Evolutionary conservation across 2,888 invertebrate genomes (phyloP).

Genomic region (Plebejus argus): DNA sequence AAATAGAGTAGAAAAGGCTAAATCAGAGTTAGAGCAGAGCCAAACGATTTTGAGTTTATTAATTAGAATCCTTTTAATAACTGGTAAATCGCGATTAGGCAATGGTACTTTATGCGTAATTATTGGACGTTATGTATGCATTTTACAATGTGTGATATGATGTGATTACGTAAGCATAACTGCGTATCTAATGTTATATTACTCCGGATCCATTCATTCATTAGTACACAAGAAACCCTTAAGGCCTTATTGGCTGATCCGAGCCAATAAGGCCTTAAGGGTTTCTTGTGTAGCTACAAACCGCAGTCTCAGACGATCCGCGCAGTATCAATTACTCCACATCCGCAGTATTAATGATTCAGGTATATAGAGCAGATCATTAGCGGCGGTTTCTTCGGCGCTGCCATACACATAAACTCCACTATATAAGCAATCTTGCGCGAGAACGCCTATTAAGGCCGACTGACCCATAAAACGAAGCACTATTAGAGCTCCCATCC

Average conservation of each 20-base stretch:
- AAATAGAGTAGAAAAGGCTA: too few species aligned
- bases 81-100: too few species aligned
- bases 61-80: too few species aligned
- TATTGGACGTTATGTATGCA: too few species aligned
- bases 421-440: background rate
- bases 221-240: background rate
- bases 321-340: background rate
- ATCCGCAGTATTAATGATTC: background rate
- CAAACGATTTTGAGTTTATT: too few species aligned
- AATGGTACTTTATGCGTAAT: too few species aligned
- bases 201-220: background rate
- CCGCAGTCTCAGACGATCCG: background rate
- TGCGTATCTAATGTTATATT: too few species aligned
- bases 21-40: background rate
- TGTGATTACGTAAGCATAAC: too few species aligned
- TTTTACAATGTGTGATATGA: too few species aligned
- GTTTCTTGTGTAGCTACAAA: too few species aligned
- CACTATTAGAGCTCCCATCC: conserved; percentile 25
- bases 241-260: background rate
- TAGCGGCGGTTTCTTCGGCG: background rate
- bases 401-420: background rate
- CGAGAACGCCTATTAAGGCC: conserved; percentile 16
- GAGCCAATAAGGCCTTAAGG: too few species aligned
- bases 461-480: conserved; percentile 23
- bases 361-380: background rate